Conservation (phyloP, 30 jellyfish, hydroid and myxozoan genomes). For the Aurelia sp. region DNA sequence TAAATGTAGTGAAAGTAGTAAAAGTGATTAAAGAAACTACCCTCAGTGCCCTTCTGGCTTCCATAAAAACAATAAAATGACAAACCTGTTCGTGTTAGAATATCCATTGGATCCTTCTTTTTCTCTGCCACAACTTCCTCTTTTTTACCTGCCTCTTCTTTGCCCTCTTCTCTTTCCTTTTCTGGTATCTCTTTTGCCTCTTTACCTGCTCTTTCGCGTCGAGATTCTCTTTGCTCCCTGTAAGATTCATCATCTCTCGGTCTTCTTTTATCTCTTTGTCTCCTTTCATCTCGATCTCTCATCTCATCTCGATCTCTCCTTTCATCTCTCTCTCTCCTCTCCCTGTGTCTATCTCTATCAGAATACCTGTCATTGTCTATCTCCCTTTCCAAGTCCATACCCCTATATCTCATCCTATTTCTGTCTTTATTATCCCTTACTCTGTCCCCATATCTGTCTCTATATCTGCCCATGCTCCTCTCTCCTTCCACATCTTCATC, state of each 20-base stretch:
- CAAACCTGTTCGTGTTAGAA: constrained; percentile 91
- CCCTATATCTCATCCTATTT: constrained; percentile 3
- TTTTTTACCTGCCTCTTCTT: not conserved
- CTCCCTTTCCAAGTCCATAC: constrained; percentile 6
- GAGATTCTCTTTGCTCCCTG: not conserved
- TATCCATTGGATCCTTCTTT: constrained; percentile 79
- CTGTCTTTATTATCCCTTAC: constrained; percentile 28
- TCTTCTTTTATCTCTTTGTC: constrained; percentile 34
- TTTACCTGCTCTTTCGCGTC: not conserved
- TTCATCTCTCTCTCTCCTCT: not conserved
- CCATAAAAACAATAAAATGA: not conserved
- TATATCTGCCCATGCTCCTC: not conserved
- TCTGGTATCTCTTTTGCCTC: constrained; percentile 7
- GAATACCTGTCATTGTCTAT: not conserved
- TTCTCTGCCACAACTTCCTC: constrained; percentile 37
- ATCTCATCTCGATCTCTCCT: constrained; percentile 20
- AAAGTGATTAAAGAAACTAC: no score
- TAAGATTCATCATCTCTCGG: constrained; percentile 14
- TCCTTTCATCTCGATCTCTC: constrained; percentile 5
- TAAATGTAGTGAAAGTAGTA: no score
- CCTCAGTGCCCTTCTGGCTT: no score
- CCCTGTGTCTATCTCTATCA: constrained; percentile 1
- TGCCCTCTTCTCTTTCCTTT: constrained; percentile 5
- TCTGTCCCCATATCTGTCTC: constrained; percentile 26
- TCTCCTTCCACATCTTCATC: constrained; percentile 1